These are phyloP conservation scores for Vireo griseus DNA, from an alignment of 2,797 vertebrate species.

Conservation along the genomic window DNA sequence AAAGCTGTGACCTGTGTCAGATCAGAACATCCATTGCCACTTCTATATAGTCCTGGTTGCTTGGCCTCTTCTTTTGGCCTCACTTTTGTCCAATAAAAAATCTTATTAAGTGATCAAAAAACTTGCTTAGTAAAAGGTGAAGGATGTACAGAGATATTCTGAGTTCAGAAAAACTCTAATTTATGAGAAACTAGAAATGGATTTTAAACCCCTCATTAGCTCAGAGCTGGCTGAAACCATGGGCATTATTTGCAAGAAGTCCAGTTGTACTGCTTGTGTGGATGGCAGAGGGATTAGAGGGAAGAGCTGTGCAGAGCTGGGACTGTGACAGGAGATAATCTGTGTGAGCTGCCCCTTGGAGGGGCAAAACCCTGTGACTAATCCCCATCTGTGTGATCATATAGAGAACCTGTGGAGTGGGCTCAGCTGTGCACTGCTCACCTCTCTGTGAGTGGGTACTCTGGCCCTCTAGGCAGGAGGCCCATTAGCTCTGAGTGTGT, in stretches of 20 bases:
- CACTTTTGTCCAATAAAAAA: background rate
- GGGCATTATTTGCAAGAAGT: background rate
- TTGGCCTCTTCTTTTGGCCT: background rate
- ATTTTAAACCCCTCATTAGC: background rate
- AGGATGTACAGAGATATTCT: background rate
- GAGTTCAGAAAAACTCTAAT: background rate
- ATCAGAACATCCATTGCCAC: background rate
- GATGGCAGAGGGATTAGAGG: background rate
- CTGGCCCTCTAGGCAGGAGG: background rate
- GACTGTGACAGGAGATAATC: background rate
- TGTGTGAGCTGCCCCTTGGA: background rate
- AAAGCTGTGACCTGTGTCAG: background rate
- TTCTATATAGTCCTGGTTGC: background rate
- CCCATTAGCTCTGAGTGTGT: background rate
- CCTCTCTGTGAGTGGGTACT: background rate
- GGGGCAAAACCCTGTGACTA: background rate
- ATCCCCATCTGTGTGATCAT: background rate
- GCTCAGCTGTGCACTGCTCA: background rate
- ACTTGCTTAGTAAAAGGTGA: background rate
- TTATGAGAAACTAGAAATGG: background rate
- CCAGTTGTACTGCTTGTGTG: background rate
- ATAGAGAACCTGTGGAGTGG: background rate
- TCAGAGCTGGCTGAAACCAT: background rate
- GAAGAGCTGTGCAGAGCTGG: background rate
- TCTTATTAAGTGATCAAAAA: background rate